Base-by-base conservation (phyloP, 1,140 invertebrate genomes). In the Drosophila pseudoananassae region DNA sequence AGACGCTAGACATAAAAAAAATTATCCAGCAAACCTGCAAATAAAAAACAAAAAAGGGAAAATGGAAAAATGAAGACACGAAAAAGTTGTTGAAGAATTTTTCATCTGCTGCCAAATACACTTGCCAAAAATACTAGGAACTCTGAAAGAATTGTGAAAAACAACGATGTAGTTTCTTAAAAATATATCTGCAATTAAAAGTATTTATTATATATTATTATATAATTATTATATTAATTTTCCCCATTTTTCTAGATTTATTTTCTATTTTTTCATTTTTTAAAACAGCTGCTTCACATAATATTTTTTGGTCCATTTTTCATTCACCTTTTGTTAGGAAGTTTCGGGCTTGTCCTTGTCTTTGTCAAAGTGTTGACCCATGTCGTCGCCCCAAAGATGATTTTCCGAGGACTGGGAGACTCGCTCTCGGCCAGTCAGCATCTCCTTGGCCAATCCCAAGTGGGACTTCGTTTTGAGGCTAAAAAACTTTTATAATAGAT, bases 401-500 rank as follows among this genome's bases (percentile, higher is more conserved):
- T 66, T 64, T 61, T 45, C 45, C n/a, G 15, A 9, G 25, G 12
- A 1, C 40, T 17, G 33, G 33, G 33, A 36, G 33, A 36, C 20
- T 33, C 46, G n/a, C 15, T 9, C 17, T 15, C n/a, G 23, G 6
- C 23, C 47, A 9, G 12, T 23, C 64, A 9, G 23, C 47, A 43
- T 55, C 65, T 69, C 29, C 33, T n/a, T 14, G 10, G 40, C 12
- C 29, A 15, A 36, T 69, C 66, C 66, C 66, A 29, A 69, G 66
- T 49, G 66, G 15, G 63, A 43, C 66, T 69, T 69, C 66, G 56
- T 69, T 70, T 70, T 70, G 64, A 9, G 66, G 64, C 53, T 65
- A 68, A 66, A 76, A 77, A 85, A 85, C 83, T 85, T 87, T 88
- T 88, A 79, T 88, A 88, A 88, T 88, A 88, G 83, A 88, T 88